Evolutionary conservation across 1,140 invertebrate species (phyloP).

Genomic region (Spodoptera frugiperda): DNA sequence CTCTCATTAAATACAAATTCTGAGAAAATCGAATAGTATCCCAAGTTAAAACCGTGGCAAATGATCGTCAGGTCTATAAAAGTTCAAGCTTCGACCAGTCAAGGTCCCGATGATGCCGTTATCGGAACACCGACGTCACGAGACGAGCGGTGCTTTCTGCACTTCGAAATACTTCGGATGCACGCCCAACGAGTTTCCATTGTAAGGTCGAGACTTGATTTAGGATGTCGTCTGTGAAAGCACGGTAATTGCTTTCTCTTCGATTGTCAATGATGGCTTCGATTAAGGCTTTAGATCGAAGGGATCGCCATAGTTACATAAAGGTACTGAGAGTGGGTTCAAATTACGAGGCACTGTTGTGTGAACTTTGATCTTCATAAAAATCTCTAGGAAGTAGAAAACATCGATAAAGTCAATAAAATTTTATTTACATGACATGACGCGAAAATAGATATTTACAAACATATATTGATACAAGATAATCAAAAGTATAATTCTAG

Average conservation of each 20-base stretch:
- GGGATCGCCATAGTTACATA: conserved; percentile 9
- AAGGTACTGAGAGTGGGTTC: not conserved
- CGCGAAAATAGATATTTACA: too few species aligned
- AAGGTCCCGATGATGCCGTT: conserved; percentile 78
- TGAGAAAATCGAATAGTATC: conserved; percentile 17
- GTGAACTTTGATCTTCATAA: not conserved
- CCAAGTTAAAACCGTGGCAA: conserved; percentile 40
- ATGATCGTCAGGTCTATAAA: conserved; percentile 56
- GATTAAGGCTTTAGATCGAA: conserved; percentile 25
- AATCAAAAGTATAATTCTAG: too few species aligned
- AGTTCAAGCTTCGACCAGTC: conserved; percentile 67
- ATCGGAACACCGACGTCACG: conserved; percentile 79
- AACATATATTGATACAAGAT: too few species aligned
- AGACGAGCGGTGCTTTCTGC: conserved; percentile 54
- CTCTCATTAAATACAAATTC: conserved; percentile 21
- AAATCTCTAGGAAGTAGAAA: too few species aligned
- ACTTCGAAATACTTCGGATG: conserved; percentile 38
- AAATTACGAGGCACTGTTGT: not conserved
- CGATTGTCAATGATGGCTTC: conserved; percentile 28
- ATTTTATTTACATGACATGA: too few species aligned
- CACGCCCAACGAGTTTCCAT: conserved; percentile 42
- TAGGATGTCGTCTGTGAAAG: conserved; percentile 42
- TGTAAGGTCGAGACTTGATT: conserved; percentile 45
- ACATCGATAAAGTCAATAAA: too few species aligned
- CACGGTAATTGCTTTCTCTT: conserved; percentile 47